phyloP scores from a whole-genome alignment of 2,113 vertebrate species.

The Puma concolor region DNA sequence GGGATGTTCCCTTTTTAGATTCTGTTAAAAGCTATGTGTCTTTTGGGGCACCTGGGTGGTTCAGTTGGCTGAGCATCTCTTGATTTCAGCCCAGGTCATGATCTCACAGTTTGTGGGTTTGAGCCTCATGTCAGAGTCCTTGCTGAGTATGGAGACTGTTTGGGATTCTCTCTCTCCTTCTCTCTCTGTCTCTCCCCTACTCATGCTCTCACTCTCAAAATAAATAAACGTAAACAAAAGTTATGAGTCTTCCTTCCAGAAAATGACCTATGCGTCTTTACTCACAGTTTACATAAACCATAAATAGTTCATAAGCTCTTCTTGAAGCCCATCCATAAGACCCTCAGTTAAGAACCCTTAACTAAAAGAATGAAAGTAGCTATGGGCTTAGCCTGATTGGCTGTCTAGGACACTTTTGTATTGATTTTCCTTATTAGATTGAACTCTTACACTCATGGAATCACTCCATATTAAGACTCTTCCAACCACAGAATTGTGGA shows the following conservation, averaged over 20 bases:
- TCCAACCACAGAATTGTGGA: background rate
- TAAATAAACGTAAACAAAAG: too few species aligned
- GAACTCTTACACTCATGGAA: background rate
- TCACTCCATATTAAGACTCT: background rate
- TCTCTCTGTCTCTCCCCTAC: too few species aligned
- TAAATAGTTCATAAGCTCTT: background rate
- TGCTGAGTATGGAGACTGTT: too few species aligned
- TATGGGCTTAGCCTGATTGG: background rate
- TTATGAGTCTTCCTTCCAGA: background rate
- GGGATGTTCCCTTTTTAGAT: background rate
- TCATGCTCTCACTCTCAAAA: too few species aligned
- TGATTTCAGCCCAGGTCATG: too few species aligned
- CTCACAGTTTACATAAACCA: background rate
- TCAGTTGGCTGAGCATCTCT: too few species aligned
- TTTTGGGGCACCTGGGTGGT: too few species aligned
- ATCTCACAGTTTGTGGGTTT: too few species aligned
- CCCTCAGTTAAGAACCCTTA: background rate
- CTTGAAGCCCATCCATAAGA: background rate
- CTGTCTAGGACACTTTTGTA: background rate
- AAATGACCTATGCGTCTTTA: background rate
- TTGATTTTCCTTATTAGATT: background rate
- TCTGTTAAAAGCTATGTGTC: background rate
- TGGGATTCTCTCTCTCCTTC: too few species aligned
- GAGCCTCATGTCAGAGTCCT: too few species aligned
- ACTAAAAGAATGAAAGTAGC: background rate